Evolutionary conservation across 2,888 invertebrate species (phyloP), one percentile per base, ranked within the genome.

Genomic region (Dryocosmus kuriphilus): DNA sequence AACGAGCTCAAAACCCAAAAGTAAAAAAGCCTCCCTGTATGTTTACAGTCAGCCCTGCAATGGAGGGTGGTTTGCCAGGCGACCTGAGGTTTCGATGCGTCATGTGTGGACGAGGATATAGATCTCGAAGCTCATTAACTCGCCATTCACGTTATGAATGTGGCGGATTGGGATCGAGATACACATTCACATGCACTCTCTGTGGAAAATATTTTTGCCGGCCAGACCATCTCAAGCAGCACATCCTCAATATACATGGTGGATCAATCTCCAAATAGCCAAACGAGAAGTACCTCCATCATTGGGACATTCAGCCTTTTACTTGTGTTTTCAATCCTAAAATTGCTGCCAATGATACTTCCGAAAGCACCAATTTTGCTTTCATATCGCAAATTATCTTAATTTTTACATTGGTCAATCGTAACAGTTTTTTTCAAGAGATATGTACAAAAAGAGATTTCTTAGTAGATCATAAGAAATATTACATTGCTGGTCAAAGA

Each of bases 141-240:
- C 84, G 91, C 80, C 91, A 91, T 88, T 91, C 91, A 84, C 90
- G 91, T 83, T 91, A 91, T 86, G 91, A 91, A 83, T 91, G 91
- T 85, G 90, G 91, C 62, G 89, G 90, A 74, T 89, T 91, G 73
- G 91, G 91, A 35, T 91, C 91, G 75, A 86, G 91, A 77, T 91
- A 91, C 86, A 91, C 91, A 86, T 91, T 92, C 88, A 90, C 91
- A 86, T 92, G 92, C 82, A 90, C 91, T 46, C 87, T 92, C 30
- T 92, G 92, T 82, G 91, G 91, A 80, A 92, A 91, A 83, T 89
- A 89, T 87, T 92, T 92, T 87, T 92, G 91, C 82, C 89, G 92
- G 51, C 91, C 92, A 77, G 91, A 92, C 84, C 92, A 92, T 79
- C 91, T 92, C 76, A 92, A 92, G 85, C 92, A 92, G 85, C 92